phyloP scores from a whole-genome alignment of 1,140 invertebrate species.

The Nautilus pompilius region DNA sequence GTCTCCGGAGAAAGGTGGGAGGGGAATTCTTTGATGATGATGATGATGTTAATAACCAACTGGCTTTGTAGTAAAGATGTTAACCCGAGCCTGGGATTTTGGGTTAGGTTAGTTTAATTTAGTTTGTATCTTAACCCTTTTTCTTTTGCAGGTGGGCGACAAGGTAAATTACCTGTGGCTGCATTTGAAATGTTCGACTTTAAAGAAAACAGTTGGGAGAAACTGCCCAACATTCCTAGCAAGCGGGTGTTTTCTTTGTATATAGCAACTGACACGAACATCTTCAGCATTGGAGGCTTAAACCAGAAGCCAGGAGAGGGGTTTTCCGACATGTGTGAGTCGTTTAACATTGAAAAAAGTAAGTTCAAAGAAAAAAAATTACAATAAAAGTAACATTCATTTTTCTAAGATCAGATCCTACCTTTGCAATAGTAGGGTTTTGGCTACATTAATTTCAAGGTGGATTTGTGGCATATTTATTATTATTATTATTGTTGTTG shows the following conservation, averaged over 20 bases:
- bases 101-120: no score
- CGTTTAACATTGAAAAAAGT: slow-evolving; percentile 47
- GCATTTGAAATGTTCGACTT: slow-evolving; percentile 51
- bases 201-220: slow-evolving; percentile 37
- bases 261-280: slow-evolving; percentile 33
- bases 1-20: no score
- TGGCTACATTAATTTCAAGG: background rate
- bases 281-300: slow-evolving; percentile 50
- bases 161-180: slow-evolving; percentile 44
- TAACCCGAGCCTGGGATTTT: no score
- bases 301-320: slow-evolving; percentile 42
- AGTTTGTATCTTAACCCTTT: no score
- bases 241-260: slow-evolving; percentile 52
- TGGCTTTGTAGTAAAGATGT: no score
- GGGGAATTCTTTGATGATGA: no score
- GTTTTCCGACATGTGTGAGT: slow-evolving; percentile 47
- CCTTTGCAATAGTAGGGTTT: no score
- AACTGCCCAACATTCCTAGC: slow-evolving; percentile 42
- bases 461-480: background rate
- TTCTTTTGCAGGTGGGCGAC: slow-evolving; percentile 43
- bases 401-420: background rate
- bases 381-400: background rate
- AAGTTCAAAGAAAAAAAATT: no score
- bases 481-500: background rate
- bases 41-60: no score